phyloP scores from a whole-genome alignment of 30 jellyfish, hydroid and myxozoan species.

The Sanderia malayensis region DNA sequence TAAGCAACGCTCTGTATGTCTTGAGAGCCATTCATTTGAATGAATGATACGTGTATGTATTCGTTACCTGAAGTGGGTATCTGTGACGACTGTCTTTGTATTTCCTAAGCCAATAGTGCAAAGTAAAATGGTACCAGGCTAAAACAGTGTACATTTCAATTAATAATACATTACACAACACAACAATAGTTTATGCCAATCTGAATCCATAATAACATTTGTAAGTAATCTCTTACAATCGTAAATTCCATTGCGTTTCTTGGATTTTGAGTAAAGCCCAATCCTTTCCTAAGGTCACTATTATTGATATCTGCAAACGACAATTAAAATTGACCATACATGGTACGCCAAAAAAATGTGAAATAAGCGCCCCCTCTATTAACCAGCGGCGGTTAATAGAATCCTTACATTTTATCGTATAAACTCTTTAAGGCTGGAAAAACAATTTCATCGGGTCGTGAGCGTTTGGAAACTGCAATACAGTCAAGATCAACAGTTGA shows the following conservation, averaged over 20 bases:
- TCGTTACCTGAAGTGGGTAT: not conserved
- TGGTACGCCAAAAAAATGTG: not conserved
- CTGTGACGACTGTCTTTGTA: not conserved
- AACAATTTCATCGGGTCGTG: no score
- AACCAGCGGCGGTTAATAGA: not conserved
- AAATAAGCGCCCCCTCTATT: not conserved
- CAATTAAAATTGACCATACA: not conserved
- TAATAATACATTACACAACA: not conserved
- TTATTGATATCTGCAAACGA: not conserved
- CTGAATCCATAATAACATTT: not conserved
- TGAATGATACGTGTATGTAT: not conserved
- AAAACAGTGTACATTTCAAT: not conserved
- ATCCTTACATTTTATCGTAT: not conserved
- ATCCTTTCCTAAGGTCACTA: constrained; percentile 32
- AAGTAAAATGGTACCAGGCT: not conserved
- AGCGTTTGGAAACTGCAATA: not conserved
- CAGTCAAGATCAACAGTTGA: not conserved
- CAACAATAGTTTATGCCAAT: not conserved
- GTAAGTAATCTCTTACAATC: not conserved
- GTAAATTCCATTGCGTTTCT: constrained; percentile 50
- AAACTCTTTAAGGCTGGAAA: not conserved
- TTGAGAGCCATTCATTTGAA: no score
- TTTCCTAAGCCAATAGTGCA: not conserved
- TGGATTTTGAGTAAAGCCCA: constrained; percentile 32
- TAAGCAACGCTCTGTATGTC: not conserved